Percentiles rank a stretch among this genome's conserved stretches.
These are phyloP conservation scores for Chymomyza costata DNA, from an alignment of 1,140 invertebrate species.

Conservation along the genomic window DNA sequence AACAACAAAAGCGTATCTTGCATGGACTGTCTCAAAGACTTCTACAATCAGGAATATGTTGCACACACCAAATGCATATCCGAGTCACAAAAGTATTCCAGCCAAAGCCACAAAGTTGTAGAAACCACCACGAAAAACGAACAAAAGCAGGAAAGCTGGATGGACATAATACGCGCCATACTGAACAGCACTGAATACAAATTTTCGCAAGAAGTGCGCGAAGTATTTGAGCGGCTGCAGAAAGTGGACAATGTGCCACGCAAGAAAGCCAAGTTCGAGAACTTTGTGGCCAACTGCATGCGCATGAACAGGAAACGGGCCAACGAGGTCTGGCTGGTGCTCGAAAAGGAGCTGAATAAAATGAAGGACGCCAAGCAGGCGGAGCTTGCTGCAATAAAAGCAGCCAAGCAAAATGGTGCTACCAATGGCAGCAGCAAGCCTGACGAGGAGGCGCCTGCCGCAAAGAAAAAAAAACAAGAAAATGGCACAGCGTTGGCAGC, in stretches of 20 bases:
- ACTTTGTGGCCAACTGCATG: slow-evolving; percentile 82
- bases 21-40: slow-evolving; percentile 93
- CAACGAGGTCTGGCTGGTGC: slow-evolving; percentile 82
- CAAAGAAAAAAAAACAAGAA: slow-evolving; percentile 57
- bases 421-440: slow-evolving; percentile 9
- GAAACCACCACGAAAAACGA: slow-evolving; percentile 88
- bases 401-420: slow-evolving; percentile 25
- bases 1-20: slow-evolving; percentile 82
- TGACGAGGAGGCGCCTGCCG: slow-evolving; percentile 38
- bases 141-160: slow-evolving; percentile 92
- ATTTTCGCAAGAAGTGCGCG: slow-evolving; percentile 78
- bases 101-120: slow-evolving; percentile 84
- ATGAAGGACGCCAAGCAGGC: slow-evolving; percentile 74
- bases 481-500: slow-evolving; percentile 37
- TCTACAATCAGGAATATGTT: slow-evolving; percentile 86
- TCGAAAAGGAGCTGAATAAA: slow-evolving; percentile 81
- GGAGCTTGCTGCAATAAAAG: slow-evolving; percentile 41
- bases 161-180: slow-evolving; percentile 86
- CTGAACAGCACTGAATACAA: slow-evolving; percentile 78
- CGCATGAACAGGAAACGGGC: slow-evolving; percentile 78
- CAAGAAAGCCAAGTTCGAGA: slow-evolving; percentile 92
- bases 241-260: slow-evolving; percentile 92
- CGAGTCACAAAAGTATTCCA: slow-evolving; percentile 92
- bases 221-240: slow-evolving; percentile 83
- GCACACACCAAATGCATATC: slow-evolving; percentile 93